Conservation (phyloP, 2,113 vertebrate genomes). For the Tylochromis polylepis region DNA sequence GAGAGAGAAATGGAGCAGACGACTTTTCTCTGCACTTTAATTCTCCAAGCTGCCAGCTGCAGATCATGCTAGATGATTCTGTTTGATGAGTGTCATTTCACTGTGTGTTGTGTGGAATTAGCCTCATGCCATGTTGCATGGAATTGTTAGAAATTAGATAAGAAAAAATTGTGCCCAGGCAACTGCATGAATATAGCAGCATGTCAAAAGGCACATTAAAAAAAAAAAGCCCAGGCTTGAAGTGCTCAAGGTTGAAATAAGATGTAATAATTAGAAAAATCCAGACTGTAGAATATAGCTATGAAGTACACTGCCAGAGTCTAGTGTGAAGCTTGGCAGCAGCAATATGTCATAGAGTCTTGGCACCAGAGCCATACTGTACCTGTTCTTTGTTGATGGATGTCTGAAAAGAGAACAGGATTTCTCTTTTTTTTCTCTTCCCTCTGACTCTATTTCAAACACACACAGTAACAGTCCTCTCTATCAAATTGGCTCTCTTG, state of each 20-base stretch:
- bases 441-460: constrained; percentile 39
- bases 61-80: constrained; percentile 8
- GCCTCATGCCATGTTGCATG: background rate
- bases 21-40: constrained; percentile 11
- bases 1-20: background rate
- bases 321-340: constrained; percentile 22
- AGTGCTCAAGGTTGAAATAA: constrained; percentile 14
- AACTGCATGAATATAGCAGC: background rate
- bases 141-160: constrained; percentile 11
- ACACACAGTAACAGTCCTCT: constrained; percentile 48
- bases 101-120: constrained; percentile 13
- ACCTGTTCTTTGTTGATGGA: constrained; percentile 52
- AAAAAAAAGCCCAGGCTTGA: background rate
- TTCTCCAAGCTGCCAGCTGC: constrained; percentile 30
- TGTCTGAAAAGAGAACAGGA: constrained; percentile 33
- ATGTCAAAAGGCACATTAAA: background rate
- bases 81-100: constrained; percentile 4
- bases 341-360: constrained; percentile 23
- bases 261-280: constrained; percentile 26
- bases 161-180: background rate
- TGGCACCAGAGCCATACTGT: constrained; percentile 17
- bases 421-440: background rate
- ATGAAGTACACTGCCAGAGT: constrained; percentile 2
- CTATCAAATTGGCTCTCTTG: constrained; percentile 54
- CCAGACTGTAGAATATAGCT: background rate